Base-by-base conservation (phyloP, 1,140 invertebrate genomes). In the Penaeus chinensis region DNA sequence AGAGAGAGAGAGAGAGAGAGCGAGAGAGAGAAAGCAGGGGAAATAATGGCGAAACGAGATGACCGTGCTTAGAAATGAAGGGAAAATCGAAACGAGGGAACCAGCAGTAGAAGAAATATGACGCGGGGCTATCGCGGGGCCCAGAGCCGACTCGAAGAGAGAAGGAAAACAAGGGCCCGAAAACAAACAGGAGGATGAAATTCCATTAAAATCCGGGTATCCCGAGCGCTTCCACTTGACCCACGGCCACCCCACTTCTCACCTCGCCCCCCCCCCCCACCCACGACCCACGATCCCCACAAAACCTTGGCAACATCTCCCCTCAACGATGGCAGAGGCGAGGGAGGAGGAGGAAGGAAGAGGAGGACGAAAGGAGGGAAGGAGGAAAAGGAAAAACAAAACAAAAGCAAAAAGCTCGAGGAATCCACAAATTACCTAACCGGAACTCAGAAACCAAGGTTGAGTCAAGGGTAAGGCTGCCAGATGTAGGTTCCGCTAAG, bases 321-420 rank as follows among this genome's bases (percentile, higher is more conserved):
- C 47, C 47, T 47, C 47, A 47, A 47, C 47, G 47, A 47, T 10
- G 47, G 47, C 47, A 7, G 47, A 47, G 47, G 47, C 7, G 47
- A 47, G 47, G 47, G 47, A 47, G 47, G 11, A 13, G 47, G 47
- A 42, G 32, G 47, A 42, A 78, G 37, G 54, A 80, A 24, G 32
- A 22, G 24, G 37, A 81, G 13, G 13, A 79, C n/a, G n/a, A 79
- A 79, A 79, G 19, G 61, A 60, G 61, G 18, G 54, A 79, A 60
- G 61, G 61, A 80, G 61, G 19, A 60, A 79, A 54, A 22, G 60
- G 60, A 80, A 80, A 80, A 20, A 80, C 18, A 22, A 80, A 80
- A 80, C 24, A 80, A 32, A 80, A 54, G n/a, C 32, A 78, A 27
- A 80, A 80, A 24, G 24, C 19, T n/a, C 7, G 61, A 54, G 54